phyloP scores from a whole-genome alignment of 2,888 invertebrate genomes.

The Margaritifera margaritifera region DNA sequence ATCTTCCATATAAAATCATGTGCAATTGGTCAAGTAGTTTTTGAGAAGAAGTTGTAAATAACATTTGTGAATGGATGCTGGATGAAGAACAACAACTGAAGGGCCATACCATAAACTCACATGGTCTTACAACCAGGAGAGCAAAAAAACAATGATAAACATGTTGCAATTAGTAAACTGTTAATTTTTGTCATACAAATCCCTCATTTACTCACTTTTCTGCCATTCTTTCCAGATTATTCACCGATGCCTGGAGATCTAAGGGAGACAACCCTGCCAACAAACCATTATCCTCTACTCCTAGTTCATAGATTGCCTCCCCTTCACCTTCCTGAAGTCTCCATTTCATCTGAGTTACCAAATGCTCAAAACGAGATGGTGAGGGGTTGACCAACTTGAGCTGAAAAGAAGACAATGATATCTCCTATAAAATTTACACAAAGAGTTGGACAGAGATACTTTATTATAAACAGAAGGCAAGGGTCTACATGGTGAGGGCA shows the following conservation, averaged over 20 bases:
- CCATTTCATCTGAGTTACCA: conserved; percentile 99
- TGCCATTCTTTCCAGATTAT: conserved; percentile 91
- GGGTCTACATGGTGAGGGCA: background rate
- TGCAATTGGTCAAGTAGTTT: no score
- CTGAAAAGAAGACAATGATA: conserved; percentile 72
- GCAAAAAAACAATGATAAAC: no score
- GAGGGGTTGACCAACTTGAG: conserved; percentile 93
- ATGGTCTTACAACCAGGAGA: no score
- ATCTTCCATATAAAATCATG: no score
- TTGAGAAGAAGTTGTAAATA: no score
- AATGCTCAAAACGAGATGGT: conserved; percentile 91
- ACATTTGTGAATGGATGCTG: no score
- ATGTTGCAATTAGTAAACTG: no score
- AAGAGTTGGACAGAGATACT: background rate
- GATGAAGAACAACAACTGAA: no score
- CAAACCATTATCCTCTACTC: conserved; percentile 80
- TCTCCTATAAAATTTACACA: background rate
- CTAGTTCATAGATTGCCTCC: conserved; percentile 97
- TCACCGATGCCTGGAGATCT: conserved; percentile 90
- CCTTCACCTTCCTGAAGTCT: conserved; percentile 95
- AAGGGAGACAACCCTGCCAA: conserved; percentile 87
- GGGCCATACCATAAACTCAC: no score
- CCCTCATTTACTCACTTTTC: conserved; percentile 74
- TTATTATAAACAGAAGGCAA: background rate
- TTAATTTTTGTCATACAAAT: no score